Percentiles rank a stretch among this genome's conserved stretches.
These are phyloP conservation scores for Dicrostonyx torquatus DNA, from an alignment of 2,797 vertebrate genomes.

Conservation along the genomic window DNA sequence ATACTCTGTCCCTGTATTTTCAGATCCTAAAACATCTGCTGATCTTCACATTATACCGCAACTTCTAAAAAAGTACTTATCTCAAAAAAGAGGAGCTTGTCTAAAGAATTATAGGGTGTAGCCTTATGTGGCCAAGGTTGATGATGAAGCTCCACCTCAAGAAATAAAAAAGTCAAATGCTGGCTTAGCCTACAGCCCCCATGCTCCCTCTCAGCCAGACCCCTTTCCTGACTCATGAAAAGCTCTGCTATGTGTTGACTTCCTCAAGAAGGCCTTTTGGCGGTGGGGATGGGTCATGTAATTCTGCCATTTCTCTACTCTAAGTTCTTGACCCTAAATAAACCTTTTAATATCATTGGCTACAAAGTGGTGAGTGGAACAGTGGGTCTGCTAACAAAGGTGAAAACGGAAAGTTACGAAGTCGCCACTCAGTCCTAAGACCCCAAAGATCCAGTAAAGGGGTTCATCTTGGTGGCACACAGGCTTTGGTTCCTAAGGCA, in stretches of 20 bases:
- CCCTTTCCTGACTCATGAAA: not conserved
- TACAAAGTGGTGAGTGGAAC: not conserved
- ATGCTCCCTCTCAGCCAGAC: not conserved
- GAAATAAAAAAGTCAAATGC: not conserved
- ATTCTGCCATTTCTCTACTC: not conserved
- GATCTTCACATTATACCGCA: not conserved
- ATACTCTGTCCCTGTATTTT: not conserved
- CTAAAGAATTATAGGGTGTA: not conserved
- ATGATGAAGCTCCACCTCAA: not conserved
- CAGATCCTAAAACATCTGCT: not conserved
- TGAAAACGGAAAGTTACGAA: not conserved
- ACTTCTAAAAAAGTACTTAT: not conserved
- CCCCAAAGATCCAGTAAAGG: too few relatives aligned
- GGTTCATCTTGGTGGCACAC: not conserved
- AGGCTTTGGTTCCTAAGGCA: not conserved
- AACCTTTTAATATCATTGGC: not conserved
- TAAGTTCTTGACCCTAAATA: not conserved
- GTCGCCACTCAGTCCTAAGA: not conserved
- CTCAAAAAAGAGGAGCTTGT: not conserved
- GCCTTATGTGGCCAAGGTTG: not conserved
- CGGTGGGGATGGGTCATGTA: too few relatives aligned
- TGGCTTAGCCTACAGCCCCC: not conserved
- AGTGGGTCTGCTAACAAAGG: not conserved
- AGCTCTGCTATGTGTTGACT: not conserved
- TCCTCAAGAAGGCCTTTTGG: not conserved